Evolutionary conservation across 2,113 vertebrate species (phyloP).

Genomic region (Microcebus tavaratra): DNA sequence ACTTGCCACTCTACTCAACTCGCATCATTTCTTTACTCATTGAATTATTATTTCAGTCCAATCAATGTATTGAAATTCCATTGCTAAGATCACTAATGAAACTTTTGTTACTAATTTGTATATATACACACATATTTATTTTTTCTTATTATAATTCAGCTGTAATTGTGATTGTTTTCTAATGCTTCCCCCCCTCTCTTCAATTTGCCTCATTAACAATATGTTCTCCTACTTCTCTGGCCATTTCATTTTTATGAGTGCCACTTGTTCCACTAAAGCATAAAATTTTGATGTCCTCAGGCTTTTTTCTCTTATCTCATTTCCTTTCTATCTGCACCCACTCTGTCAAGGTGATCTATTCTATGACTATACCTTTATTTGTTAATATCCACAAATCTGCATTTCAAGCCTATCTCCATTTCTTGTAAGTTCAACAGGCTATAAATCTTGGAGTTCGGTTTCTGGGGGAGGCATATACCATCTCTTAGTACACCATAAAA

Average conservation of each 20-base stretch:
- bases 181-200: neutral
- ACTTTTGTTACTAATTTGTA: neutral
- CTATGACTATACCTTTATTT: neutral
- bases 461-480: neutral
- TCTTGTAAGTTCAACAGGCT: neutral
- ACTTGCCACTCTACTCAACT: neutral
- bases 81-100: neutral
- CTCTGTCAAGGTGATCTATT: rapidly evolving
- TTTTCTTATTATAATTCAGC: neutral
- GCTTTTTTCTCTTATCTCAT: neutral
- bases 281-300: neutral
- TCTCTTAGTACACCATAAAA: neutral
- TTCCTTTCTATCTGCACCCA: neutral
- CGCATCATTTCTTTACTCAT: neutral
- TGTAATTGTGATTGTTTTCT: neutral
- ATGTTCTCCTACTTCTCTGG: neutral
- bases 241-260: neutral
- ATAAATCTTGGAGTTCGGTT: neutral
- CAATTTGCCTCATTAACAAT: neutral
- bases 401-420: neutral
- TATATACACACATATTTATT: neutral
- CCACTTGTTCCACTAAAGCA: neutral
- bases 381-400: neutral
- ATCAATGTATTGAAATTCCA: neutral
- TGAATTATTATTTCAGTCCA: neutral